phyloP scores from a whole-genome alignment of 2,797 vertebrate genomes.

The Lindbergichthys nudifrons region DNA sequence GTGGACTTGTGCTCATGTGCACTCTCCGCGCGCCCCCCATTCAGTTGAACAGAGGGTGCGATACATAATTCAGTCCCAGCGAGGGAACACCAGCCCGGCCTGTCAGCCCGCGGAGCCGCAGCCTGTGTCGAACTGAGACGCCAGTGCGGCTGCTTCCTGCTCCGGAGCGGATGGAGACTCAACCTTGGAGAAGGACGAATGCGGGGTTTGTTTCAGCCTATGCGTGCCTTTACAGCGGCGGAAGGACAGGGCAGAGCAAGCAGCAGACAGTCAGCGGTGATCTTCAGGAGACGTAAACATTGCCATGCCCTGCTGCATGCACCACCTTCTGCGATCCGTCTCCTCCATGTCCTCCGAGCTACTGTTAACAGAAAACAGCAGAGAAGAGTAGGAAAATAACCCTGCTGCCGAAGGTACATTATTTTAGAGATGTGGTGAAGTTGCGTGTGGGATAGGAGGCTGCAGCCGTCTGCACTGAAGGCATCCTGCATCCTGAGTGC shows the following conservation, averaged over 20 bases:
- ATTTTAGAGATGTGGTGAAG: conserved; percentile 50
- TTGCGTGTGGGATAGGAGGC: conserved; percentile 72
- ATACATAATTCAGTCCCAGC: conserved; percentile 60
- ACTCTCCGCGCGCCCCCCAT: conserved; percentile 52
- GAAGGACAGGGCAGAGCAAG: conserved; percentile 35
- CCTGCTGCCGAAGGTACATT: conserved; percentile 19
- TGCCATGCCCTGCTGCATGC: conserved; percentile 71
- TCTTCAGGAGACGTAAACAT: conserved; percentile 72
- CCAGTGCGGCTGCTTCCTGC: conserved; percentile 24
- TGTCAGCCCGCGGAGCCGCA: conserved; percentile 13
- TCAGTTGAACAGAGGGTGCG: conserved; percentile 42
- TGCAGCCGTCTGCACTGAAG: conserved; percentile 30
- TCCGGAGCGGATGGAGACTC: conserved; percentile 31
- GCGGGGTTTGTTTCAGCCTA: conserved; percentile 37
- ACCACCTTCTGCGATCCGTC: conserved; percentile 18
- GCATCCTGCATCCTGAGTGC: conserved; percentile 22
- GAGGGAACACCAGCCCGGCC: conserved; percentile 35
- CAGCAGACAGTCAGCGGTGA: conserved; percentile 24
- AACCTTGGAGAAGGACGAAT: conserved; percentile 41
- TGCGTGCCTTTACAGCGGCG: conserved; percentile 49
- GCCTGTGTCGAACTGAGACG: not conserved
- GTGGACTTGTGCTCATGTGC: conserved; percentile 40
- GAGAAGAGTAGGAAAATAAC: not conserved
- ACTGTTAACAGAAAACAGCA: not conserved
- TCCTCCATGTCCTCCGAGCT: conserved; percentile 6